Evolutionary conservation across 2,797 vertebrate genomes (phyloP), one percentile per base, ranked within the genome.

Genomic region (Eulemur rubriventer): DNA sequence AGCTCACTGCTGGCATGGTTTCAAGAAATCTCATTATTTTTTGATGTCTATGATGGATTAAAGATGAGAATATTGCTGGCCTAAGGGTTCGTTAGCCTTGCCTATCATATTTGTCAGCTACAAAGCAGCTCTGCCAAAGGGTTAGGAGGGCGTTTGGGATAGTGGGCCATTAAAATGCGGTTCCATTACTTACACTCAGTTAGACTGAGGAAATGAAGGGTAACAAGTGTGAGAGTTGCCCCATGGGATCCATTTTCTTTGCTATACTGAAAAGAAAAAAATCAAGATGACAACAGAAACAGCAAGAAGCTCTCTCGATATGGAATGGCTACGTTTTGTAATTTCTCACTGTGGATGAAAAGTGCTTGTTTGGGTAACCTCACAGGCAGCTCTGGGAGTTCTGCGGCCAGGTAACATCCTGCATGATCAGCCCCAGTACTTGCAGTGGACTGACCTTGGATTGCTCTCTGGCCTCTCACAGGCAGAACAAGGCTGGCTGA

Each of bases 1-100:
- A 98, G 95, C 96, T 98, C 97, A 97, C 93, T 97, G 65, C 73
- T 98, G 98, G 98, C 96, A 91, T 7, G 26, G 76, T 97, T 98
- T 97, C 98, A 98, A 98, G 92, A 98, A 96, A 98, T 97, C 97
- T 98, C 97, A 98, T 98, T 98, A 98, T 98, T 98, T 98, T 98
- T 98, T 98, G 96, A 98, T 98, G 98, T 97, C 97, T 97, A 18
- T 98, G 98, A 98, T 98, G 97, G 97, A 98, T 98, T 98, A 97
- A 98, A 98, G 94, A 98, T 97, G 96, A 98, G 96, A 97, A 98
- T 98, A 98, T 98, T 98, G 97, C 97, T 98, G 97, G 97, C 97
- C 97, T 97, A 98, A 97, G 97, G 97, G 95, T 98, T 97, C 52
- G 95, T 95, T 98, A 97, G 97, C 97, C 94, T 93, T 96, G 96